Evolutionary conservation across 1,140 invertebrate species (phyloP), one percentile per base, ranked within the genome.

Genomic region (Ceratoteleas bidentatus): DNA sequence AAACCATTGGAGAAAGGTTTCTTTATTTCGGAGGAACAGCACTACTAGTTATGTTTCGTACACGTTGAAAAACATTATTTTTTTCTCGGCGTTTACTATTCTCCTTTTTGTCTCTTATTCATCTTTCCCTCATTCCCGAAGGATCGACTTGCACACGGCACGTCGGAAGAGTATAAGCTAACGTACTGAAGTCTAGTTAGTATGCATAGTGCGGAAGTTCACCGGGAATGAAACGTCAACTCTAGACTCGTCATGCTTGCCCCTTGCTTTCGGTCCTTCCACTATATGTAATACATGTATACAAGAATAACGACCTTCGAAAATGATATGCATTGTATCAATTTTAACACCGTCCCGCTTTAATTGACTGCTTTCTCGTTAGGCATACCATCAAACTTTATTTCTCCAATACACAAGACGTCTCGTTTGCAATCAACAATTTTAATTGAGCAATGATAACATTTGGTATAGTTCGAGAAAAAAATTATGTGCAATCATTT

Each of bases 151-250:
- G 83, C 75, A 70, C 68, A 76, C 73, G 65, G 76, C 66, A 81
- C 76, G 73, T 69, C 75, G 84, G 60, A 68, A 80, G 83, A 81
- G 81, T 88, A 86, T 88, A n/a, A 87, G 86, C 87, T 88, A 88
- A 88, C 86, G 84, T 76, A 85, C 84, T 85, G 83, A 85, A 86
- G 83, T 85, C 89, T 91, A 91, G 90, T 91, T 91, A 90, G 90
- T 91, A 91, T 91, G 90, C 90, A 91, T 91, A 89, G 89, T 90
- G 85, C 90, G 90, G 88, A 89, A 90, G 87, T 91, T 90, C 85
- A 85, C 86, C 88, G 88, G 89, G 89, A 91, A 91, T 91, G 90
- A 91, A 90, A 91, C 87, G 90, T 90, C 90, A 91, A 90, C 90
- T 86, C 88, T 87, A 90, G 88, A 89, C 90, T 90, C 89, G 90